Percentiles rank a stretch among this genome's conserved stretches.
Conservation (phyloP, 2,888 invertebrate genomes). For the Pseudococcus jackbeardsleyi region DNA sequence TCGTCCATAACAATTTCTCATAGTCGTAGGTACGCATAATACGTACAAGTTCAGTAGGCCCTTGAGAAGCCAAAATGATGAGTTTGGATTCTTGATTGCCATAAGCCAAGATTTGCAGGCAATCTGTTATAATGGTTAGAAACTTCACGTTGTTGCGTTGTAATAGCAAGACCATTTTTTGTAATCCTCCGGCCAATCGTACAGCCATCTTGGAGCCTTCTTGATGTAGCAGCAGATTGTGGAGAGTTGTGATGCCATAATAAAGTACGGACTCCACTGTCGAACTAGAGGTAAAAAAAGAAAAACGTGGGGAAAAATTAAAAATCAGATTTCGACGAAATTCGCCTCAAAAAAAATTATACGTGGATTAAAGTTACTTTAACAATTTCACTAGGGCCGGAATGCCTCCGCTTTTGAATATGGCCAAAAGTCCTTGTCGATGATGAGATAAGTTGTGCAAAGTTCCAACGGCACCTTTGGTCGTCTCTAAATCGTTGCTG, state of each 20-base stretch:
- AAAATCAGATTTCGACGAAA: neutral
- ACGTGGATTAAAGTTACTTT: too few species aligned
- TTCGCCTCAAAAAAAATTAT: too few species aligned
- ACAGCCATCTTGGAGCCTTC: slow-evolving; percentile 99
- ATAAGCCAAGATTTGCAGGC: slow-evolving; percentile 96
- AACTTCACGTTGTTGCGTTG: slow-evolving; percentile 98
- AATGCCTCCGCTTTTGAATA: slow-evolving; percentile 98
- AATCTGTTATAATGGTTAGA: slow-evolving; percentile 98
- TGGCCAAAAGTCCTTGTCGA: slow-evolving; percentile 94
- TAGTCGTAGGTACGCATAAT: slow-evolving; percentile 98
- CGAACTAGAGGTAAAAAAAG: slow-evolving; percentile 74
- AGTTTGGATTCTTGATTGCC: slow-evolving; percentile 98
- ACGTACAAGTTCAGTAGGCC: slow-evolving; percentile 94
- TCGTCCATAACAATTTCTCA: slow-evolving; percentile 98
- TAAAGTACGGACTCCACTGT: slow-evolving; percentile 97
- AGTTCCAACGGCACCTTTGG: slow-evolving; percentile 96
- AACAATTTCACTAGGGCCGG: slow-evolving; percentile 96
- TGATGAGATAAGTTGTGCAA: slow-evolving; percentile 98
- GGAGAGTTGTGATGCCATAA: slow-evolving; percentile 98
- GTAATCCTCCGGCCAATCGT: slow-evolving; percentile 93
- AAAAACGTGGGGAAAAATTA: neutral
- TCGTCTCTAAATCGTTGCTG: slow-evolving; percentile 96
- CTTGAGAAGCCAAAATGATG: slow-evolving; percentile 95
- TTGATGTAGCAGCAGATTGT: slow-evolving; percentile 96
- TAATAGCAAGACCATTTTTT: slow-evolving; percentile 94